These are phyloP conservation scores for Trichonephila clavata DNA, from an alignment of 1,140 invertebrate genomes.

Conservation along the genomic window DNA sequence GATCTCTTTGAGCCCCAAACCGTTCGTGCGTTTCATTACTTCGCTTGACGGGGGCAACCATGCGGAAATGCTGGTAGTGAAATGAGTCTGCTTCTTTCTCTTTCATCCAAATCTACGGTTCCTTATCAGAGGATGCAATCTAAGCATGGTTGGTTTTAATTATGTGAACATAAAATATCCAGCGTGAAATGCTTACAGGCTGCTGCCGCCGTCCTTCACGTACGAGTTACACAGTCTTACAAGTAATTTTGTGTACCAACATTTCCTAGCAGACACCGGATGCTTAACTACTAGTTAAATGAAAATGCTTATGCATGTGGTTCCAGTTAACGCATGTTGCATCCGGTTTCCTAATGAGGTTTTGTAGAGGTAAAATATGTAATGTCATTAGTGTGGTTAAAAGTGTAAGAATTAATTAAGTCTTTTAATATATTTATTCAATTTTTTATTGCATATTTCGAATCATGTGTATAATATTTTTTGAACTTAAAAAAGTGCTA, in stretches of 20 bases:
- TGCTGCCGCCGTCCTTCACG: background rate
- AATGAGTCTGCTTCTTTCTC: slow-evolving; percentile 51
- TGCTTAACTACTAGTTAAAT: background rate
- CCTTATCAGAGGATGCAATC: background rate
- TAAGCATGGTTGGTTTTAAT: slow-evolving; percentile 55
- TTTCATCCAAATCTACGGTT: background rate
- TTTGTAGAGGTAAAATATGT: background rate
- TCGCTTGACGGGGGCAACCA: slow-evolving; percentile 24
- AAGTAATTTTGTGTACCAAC: background rate
- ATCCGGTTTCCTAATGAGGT: background rate
- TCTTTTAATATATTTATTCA: too few relatives aligned
- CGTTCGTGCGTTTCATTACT: slow-evolving; percentile 41
- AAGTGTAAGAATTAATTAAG: too few relatives aligned
- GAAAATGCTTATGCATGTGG: background rate
- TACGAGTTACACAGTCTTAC: background rate
- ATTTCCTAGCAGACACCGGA: background rate
- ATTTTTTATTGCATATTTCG: too few relatives aligned
- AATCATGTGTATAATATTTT: too few relatives aligned
- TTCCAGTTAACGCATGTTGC: background rate
- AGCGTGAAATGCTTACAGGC: background rate
- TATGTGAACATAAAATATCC: slow-evolving; percentile 56
- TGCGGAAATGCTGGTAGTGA: slow-evolving; percentile 36
- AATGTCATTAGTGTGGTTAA: too few relatives aligned
- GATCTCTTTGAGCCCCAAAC: slow-evolving; percentile 13
- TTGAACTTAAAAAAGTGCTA: too few relatives aligned